Evolutionary conservation across 2,888 invertebrate species (phyloP).

Genomic region (Tetrapedia diversipes): DNA sequence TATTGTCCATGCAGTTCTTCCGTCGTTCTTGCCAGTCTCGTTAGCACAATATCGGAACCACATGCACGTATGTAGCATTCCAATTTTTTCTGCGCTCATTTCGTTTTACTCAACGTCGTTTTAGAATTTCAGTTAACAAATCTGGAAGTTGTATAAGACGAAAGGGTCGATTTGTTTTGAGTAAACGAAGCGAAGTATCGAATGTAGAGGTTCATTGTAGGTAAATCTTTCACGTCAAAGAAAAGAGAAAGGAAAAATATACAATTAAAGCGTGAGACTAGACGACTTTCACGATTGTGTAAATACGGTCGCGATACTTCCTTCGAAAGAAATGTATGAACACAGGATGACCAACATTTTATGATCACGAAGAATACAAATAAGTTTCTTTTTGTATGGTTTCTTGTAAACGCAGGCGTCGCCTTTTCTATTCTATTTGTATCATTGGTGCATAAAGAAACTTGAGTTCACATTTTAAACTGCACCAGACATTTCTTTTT

Average conservation of each 20-base stretch:
- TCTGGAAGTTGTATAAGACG: constrained; percentile 13
- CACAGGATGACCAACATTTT: neutral
- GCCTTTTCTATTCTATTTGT: neutral
- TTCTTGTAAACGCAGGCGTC: neutral
- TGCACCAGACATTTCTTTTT: neutral
- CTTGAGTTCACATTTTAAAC: neutral
- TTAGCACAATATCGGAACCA: constrained; percentile 26
- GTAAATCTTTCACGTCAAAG: constrained; percentile 5
- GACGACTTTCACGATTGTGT: too few species aligned
- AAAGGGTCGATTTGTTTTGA: constrained; percentile 7
- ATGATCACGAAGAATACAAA: neutral
- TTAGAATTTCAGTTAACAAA: neutral
- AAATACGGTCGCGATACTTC: too few species aligned
- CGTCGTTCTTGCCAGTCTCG: constrained; percentile 31
- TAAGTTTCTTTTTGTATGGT: neutral
- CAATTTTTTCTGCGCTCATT: constrained; percentile 24
- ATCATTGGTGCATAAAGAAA: constrained; percentile 9
- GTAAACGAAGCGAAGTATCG: constrained; percentile 25
- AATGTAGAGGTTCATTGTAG: constrained; percentile 11
- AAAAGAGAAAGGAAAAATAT: neutral
- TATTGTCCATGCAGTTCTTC: constrained; percentile 49
- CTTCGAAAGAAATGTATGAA: constrained; percentile 18
- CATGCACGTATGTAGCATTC: constrained; percentile 34
- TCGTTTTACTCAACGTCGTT: constrained; percentile 11
- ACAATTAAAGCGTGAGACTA: constrained; percentile 18